phyloP scores from a whole-genome alignment of 2,888 invertebrate genomes.

The Drosophila neotestacea region DNA sequence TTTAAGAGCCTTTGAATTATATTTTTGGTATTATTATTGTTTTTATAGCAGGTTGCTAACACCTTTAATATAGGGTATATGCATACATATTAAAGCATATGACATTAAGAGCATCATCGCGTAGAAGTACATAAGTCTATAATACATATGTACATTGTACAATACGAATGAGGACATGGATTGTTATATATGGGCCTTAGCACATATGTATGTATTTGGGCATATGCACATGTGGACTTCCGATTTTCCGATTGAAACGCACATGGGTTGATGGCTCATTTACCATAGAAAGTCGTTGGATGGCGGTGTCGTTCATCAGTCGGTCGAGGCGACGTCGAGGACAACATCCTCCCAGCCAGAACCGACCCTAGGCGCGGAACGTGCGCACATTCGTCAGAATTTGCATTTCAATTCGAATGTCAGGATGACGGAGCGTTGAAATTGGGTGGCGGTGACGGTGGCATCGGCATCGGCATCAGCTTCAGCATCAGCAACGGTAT shows the following conservation, averaged over 20 bases:
- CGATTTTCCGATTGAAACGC: constrained; percentile 55
- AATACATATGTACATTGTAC: constrained; percentile 4
- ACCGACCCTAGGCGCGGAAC: constrained; percentile 55
- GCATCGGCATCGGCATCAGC: constrained; percentile 26
- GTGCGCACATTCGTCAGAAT: constrained; percentile 82
- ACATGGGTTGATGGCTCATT: constrained; percentile 68
- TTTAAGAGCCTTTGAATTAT: no score
- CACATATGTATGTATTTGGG: constrained; percentile 26
- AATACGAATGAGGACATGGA: no score
- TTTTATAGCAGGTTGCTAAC: no score
- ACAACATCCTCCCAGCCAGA: constrained; percentile 37
- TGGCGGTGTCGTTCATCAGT: constrained; percentile 39
- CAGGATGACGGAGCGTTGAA: constrained; percentile 77
- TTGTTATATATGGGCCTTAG: constrained; percentile 20
- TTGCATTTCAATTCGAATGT: constrained; percentile 83
- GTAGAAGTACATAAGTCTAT: not conserved
- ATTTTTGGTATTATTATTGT: no score
- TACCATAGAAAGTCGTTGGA: constrained; percentile 63
- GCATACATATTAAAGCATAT: not conserved
- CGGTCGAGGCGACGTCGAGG: constrained; percentile 35
- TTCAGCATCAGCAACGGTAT: constrained; percentile 18
- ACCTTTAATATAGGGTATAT: not conserved
- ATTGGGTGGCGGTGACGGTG: constrained; percentile 61
- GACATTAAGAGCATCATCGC: not conserved
- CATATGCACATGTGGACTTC: constrained; percentile 55